Conservation (phyloP, 2,888 invertebrate genomes). For the Pachliopta kotzebuea region DNA sequence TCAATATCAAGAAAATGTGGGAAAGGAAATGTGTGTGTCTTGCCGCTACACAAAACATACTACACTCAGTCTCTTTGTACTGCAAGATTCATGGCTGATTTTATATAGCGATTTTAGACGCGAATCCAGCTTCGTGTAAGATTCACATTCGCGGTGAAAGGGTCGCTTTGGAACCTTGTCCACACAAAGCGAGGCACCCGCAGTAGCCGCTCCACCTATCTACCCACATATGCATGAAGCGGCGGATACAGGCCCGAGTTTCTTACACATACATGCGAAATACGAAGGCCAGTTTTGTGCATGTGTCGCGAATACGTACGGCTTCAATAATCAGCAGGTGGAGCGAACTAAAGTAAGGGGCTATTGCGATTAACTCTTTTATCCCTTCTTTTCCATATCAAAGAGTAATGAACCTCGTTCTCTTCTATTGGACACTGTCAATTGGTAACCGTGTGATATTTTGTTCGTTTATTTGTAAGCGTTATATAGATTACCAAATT, state of each 20-base stretch:
- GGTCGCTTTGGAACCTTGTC: slow-evolving; percentile 63
- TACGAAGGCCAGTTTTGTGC: slow-evolving; percentile 75
- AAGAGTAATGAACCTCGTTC: slow-evolving; percentile 80
- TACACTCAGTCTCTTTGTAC: slow-evolving; percentile 61
- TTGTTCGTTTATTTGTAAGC: slow-evolving; percentile 28
- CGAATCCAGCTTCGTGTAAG: slow-evolving; percentile 57
- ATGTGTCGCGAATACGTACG: slow-evolving; percentile 77
- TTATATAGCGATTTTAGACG: slow-evolving; percentile 60
- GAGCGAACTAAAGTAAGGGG: slow-evolving; percentile 78
- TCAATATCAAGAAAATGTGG: slow-evolving; percentile 77
- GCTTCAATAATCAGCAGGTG: slow-evolving; percentile 81
- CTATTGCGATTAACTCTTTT: slow-evolving; percentile 80
- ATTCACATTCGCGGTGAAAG: slow-evolving; percentile 71
- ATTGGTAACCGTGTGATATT: slow-evolving; percentile 73
- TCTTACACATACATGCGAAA: slow-evolving; percentile 71
- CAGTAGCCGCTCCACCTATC: slow-evolving; percentile 73
- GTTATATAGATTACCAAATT: slow-evolving; percentile 18
- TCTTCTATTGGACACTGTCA: slow-evolving; percentile 64
- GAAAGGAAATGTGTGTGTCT: slow-evolving; percentile 77
- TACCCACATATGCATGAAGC: slow-evolving; percentile 71
- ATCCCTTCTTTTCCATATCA: slow-evolving; percentile 79
- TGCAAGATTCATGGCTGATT: slow-evolving; percentile 51
- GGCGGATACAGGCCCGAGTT: slow-evolving; percentile 78
- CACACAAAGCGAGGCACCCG: slow-evolving; percentile 69
- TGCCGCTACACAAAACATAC: slow-evolving; percentile 62